phyloP scores from a whole-genome alignment of 2,797 vertebrate species.

The Enteromius unitaeniatus region DNA sequence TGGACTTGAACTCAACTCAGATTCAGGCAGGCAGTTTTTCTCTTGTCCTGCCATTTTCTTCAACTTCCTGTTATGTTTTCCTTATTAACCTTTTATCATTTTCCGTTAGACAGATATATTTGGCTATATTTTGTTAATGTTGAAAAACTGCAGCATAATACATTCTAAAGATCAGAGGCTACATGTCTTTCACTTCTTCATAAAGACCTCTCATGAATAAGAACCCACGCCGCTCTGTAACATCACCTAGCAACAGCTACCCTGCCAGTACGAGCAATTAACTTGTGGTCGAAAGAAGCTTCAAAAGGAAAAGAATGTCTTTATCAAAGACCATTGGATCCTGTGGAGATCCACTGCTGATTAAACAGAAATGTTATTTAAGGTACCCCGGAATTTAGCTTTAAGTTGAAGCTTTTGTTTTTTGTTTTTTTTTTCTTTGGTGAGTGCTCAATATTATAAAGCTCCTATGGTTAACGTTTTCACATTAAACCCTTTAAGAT shows the following conservation, averaged over 20 bases:
- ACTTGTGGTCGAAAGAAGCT: conserved; percentile 41
- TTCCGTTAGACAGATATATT: conserved; percentile 6
- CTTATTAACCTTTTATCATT: conserved; percentile 38
- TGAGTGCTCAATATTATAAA: not conserved
- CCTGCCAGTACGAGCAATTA: conserved; percentile 51
- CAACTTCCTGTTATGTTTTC: conserved; percentile 2
- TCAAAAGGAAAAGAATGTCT: conserved; percentile 43
- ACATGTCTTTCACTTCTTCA: conserved; percentile 24
- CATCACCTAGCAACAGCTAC: conserved; percentile 61
- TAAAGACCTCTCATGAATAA: conserved; percentile 37
- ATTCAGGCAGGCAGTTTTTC: not conserved
- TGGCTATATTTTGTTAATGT: conserved; percentile 28
- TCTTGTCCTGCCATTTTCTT: not conserved
- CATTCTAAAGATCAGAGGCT: conserved; percentile 35
- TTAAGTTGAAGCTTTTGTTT: not conserved
- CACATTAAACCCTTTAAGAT: not conserved
- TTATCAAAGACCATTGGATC: conserved; percentile 28
- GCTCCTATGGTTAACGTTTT: not conserved
- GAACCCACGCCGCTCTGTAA: conserved; percentile 40
- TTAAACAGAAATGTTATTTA: conserved; percentile 8
- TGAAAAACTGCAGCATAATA: not conserved
- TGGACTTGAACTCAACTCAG: not conserved
- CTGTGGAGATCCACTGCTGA: conserved; percentile 4
- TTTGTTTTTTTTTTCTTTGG: not conserved
- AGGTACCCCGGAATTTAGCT: not conserved